Percentiles rank a stretch among this genome's conserved stretches.
Conservation (phyloP, 2,113 vertebrate species). For the Leuciscus idus region DNA sequence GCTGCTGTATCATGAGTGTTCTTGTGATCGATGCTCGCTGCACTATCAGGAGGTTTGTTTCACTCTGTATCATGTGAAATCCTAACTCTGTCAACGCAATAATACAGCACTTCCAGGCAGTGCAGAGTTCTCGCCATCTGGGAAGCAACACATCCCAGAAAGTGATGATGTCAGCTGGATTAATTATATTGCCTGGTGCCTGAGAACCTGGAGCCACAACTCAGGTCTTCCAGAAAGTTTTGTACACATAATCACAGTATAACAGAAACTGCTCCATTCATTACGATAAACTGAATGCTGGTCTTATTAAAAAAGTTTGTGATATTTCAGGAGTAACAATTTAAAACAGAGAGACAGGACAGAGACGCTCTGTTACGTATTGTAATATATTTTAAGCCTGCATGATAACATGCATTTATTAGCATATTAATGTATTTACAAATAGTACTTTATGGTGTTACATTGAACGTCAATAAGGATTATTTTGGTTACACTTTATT, state of each 20-base stretch:
- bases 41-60: conserved; percentile 14
- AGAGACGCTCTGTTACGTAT: background rate
- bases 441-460: background rate
- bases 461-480: background rate
- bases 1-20: background rate
- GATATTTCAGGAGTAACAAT: background rate
- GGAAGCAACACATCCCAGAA: conserved; percentile 32
- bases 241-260: background rate
- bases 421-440: background rate
- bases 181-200: conserved; percentile 42
- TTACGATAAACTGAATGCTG: background rate
- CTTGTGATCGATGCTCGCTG: background rate
- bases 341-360: background rate
- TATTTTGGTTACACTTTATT: too few species aligned
- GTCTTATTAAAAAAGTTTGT: background rate
- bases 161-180: conserved; percentile 32
- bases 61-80: conserved; percentile 54
- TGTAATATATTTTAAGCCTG: background rate
- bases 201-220: conserved; percentile 27
- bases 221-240: background rate
- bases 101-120: conserved; percentile 28
- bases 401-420: background rate
- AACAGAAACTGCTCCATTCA: conserved; percentile 22
- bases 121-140: conserved; percentile 1
- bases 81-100: conserved; percentile 53